Evolutionary conservation across 2,797 vertebrate genomes (phyloP).

Genomic region (Pithecia hirsuta): DNA sequence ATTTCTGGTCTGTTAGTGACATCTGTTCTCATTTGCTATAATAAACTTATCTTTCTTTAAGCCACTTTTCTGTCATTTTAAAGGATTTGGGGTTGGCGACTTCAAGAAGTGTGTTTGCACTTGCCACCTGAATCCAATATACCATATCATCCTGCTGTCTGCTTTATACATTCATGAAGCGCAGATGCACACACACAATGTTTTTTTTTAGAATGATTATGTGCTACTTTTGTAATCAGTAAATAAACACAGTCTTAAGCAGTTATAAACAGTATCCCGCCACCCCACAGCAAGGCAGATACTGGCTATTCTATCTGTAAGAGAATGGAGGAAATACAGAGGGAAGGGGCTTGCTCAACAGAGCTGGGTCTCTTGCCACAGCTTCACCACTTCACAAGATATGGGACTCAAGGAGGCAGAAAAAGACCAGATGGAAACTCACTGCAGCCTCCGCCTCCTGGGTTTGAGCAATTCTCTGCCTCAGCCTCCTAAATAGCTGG

Average conservation of each 20-base stretch:
- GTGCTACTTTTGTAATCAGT: not conserved
- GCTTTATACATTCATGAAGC: not conserved
- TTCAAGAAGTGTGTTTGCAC: not conserved
- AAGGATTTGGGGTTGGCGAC: not conserved
- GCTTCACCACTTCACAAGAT: not conserved
- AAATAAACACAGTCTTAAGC: not conserved
- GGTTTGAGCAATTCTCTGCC: no score
- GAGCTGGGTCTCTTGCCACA: not conserved
- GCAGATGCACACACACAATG: not conserved
- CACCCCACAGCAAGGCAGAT: not conserved
- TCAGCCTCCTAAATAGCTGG: no score
- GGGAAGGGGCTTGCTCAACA: not conserved
- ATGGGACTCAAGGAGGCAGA: not conserved
- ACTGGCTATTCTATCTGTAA: not conserved
- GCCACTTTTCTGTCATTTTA: not conserved
- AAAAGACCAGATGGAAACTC: not conserved
- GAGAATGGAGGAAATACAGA: not conserved
- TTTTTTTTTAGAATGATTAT: not conserved
- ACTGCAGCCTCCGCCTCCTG: no score
- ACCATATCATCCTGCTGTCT: not conserved
- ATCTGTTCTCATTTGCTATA: not conserved
- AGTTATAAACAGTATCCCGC: not conserved
- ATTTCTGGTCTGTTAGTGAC: not conserved
- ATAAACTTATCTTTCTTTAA: not conserved
- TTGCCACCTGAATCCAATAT: not conserved